These are phyloP conservation scores for Vireo altiloquus DNA, from an alignment of 2,113 vertebrate species.

Conservation along the genomic window DNA sequence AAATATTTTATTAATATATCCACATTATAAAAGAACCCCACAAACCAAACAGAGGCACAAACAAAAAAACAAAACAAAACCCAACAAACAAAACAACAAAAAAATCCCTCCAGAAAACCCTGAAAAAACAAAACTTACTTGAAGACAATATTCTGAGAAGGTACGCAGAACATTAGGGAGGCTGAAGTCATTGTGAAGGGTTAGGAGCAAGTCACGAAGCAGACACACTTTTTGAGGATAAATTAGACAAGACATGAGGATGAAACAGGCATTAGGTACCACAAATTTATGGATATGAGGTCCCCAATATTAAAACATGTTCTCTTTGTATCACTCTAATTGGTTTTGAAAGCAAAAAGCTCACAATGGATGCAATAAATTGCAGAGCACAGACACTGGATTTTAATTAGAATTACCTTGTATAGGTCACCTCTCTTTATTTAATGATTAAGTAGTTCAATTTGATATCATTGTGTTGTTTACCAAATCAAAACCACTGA, in stretches of 20 bases:
- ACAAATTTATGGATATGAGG: background rate
- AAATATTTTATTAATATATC: background rate
- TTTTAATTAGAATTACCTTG: constrained; percentile 12
- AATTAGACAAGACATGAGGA: background rate
- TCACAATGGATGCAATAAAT: background rate
- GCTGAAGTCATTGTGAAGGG: background rate
- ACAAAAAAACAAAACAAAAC: background rate
- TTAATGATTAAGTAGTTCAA: background rate
- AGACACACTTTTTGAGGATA: background rate
- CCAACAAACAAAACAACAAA: background rate
- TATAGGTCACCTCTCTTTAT: background rate
- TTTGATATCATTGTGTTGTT: background rate
- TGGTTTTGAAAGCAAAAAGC: background rate
- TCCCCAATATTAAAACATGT: background rate
- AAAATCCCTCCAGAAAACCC: background rate
- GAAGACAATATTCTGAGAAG: background rate
- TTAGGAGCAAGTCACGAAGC: background rate
- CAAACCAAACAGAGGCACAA: background rate
- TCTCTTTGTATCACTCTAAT: background rate
- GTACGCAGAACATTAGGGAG: no score
- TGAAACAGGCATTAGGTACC: background rate
- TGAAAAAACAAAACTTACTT: background rate
- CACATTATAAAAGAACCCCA: background rate
- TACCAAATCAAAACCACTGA: background rate
- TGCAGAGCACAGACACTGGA: background rate